A percentile compares a stretch with the other conserved stretches of the same genome.
Evolutionary conservation across 2,888 invertebrate species (phyloP).

Genomic region (Hemithea aestivaria): DNA sequence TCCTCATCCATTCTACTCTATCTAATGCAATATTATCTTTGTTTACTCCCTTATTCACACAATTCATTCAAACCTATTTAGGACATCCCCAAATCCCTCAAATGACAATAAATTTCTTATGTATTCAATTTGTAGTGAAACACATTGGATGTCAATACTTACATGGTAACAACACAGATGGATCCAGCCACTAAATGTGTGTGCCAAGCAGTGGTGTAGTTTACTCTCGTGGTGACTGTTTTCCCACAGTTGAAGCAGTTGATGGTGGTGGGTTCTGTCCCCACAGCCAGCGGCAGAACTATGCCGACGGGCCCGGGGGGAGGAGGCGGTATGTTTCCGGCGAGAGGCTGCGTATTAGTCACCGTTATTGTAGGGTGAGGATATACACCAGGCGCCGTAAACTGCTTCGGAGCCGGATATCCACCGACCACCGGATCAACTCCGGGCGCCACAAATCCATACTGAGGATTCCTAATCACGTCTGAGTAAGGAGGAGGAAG

Average conservation of each 20-base stretch:
- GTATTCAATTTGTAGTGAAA: too few species aligned
- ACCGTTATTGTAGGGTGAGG: conserved; percentile 57
- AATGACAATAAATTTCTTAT: too few species aligned
- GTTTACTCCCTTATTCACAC: too few species aligned
- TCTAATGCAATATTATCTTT: too few species aligned
- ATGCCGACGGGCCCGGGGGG: conserved; percentile 54
- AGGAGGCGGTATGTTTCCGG: conserved; percentile 40
- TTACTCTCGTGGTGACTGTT: conserved; percentile 70
- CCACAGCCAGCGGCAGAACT: conserved; percentile 61
- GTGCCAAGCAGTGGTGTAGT: conserved; percentile 71
- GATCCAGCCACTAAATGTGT: conserved; percentile 72
- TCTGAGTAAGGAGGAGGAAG: conserved; percentile 71
- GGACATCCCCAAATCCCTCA: too few species aligned
- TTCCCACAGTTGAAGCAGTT: conserved; percentile 70
- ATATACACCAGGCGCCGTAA: conserved; percentile 64
- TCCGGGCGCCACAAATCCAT: conserved; percentile 52
- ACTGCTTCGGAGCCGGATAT: conserved; percentile 53
- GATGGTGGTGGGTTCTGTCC: conserved; percentile 66
- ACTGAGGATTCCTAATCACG: conserved; percentile 64
- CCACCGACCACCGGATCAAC: conserved; percentile 30
- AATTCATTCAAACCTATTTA: too few species aligned
- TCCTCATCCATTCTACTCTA: too few species aligned
- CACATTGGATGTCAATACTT: conserved; percentile 35
- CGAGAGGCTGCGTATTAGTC: conserved; percentile 49
- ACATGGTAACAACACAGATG: conserved; percentile 70